Conservation (phyloP, 1,140 invertebrate species). For the Himalopsyche phryganea region DNA sequence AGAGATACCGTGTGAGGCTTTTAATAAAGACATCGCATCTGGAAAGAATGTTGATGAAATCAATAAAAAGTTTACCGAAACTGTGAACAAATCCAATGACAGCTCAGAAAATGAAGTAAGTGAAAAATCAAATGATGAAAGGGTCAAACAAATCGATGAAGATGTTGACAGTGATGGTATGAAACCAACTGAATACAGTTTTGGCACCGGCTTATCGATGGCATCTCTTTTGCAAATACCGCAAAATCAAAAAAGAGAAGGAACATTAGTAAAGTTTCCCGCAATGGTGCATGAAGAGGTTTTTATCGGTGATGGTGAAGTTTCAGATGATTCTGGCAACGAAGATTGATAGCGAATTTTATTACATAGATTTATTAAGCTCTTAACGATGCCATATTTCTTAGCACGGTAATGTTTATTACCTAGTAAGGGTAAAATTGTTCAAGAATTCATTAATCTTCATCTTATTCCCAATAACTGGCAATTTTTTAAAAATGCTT, state of each 20-base stretch:
- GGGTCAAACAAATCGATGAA: not conserved
- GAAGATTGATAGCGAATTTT: constrained; percentile 8
- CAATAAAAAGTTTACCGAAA: no score
- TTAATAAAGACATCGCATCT: no score
- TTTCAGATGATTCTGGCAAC: constrained; percentile 26
- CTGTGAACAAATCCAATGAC: no score
- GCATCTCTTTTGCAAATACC: constrained; percentile 46
- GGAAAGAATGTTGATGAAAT: no score
- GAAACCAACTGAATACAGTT: constrained; percentile 46
- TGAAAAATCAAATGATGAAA: not conserved
- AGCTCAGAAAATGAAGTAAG: not conserved
- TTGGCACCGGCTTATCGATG: constrained; percentile 49
- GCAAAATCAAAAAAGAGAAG: constrained; percentile 8
- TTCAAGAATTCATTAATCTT: no score
- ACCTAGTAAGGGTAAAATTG: not conserved
- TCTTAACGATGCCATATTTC: no score
- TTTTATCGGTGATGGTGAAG: constrained; percentile 28
- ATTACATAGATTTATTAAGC: no score
- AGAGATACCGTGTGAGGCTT: no score
- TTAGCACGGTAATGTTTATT: not conserved
- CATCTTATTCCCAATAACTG: no score
- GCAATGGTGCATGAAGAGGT: constrained; percentile 17
- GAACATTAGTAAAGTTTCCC: not conserved
- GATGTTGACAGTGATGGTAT: constrained; percentile 36
- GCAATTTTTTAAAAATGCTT: no score